Conservation (phyloP, 1,140 invertebrate species). For the Penaeus japonicus region DNA sequence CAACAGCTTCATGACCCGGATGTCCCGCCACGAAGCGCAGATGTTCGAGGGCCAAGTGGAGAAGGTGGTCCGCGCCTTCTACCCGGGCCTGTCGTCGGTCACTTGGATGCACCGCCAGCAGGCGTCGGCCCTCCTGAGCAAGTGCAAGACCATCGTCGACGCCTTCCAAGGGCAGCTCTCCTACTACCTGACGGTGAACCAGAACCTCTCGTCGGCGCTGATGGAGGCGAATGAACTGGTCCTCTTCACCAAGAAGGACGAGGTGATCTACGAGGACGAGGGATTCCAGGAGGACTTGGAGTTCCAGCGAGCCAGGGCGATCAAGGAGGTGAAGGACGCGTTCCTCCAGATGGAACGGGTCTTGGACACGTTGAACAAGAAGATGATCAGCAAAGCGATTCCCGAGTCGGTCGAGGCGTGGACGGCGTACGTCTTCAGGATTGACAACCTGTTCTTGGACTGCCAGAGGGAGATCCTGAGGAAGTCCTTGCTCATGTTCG, state of each 20-base stretch:
- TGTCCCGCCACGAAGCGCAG: conserved; percentile 49
- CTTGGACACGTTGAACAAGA: conserved; percentile 32
- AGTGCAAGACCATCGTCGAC: conserved; percentile 19
- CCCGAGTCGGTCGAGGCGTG: conserved; percentile 23
- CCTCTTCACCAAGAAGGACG: conserved; percentile 33
- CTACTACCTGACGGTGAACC: conserved; percentile 45
- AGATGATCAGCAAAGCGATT: conserved; percentile 28
- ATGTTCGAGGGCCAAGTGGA: conserved; percentile 48
- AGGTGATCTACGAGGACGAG: conserved; percentile 33
- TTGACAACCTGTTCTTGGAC: conserved; percentile 50
- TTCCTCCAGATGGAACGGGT: conserved; percentile 42
- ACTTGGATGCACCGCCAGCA: conserved; percentile 34
- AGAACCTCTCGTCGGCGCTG: conserved; percentile 21
- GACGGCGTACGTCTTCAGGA: conserved; percentile 44
- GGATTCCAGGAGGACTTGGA: conserved; percentile 44
- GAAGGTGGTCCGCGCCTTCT: conserved; percentile 28
- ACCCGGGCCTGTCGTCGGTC: conserved; percentile 32
- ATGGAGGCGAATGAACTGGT: conserved; percentile 31
- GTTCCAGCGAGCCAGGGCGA: conserved; percentile 13
- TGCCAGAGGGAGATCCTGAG: conserved; percentile 49
- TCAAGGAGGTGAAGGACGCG: conserved; percentile 6
- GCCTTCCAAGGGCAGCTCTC: conserved; percentile 30
- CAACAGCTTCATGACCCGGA: conserved; percentile 48
- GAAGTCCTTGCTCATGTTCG: conserved; percentile 49
- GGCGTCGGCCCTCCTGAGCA: not conserved